Percentiles rank a stretch among this genome's conserved stretches.
Evolutionary conservation across 2,888 invertebrate genomes (phyloP).

Genomic region (Tipula helvola): DNA sequence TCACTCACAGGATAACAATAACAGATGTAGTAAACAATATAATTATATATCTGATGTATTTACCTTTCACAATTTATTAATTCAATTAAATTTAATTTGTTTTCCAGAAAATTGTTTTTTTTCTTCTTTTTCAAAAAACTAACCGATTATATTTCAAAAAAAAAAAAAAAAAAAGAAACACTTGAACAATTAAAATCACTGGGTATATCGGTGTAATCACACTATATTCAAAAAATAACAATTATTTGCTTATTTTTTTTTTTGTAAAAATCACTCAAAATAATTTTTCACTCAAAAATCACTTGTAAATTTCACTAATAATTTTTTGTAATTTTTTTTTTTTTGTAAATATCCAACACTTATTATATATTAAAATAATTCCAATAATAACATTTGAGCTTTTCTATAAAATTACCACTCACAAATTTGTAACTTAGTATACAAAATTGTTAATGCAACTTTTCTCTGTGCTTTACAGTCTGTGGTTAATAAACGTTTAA

Average conservation of each 20-base stretch:
- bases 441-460: neutral
- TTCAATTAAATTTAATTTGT: neutral
- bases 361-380: neutral
- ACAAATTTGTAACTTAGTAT: neutral
- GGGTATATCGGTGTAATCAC: neutral
- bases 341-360: neutral
- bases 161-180: neutral
- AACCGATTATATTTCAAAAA: neutral
- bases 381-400: neutral
- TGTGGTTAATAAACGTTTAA: neutral
- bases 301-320: neutral
- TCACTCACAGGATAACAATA: neutral
- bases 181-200: neutral
- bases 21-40: neutral
- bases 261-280: neutral
- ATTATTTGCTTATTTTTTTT: neutral
- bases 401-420: neutral
- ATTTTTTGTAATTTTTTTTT: neutral
- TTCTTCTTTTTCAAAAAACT: neutral
- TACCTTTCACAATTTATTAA: neutral
- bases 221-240: neutral
- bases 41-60: neutral
- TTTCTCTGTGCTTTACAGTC: neutral
- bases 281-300: neutral
- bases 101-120: neutral